Evolutionary conservation across 2,888 invertebrate species (phyloP), one percentile per base, ranked within the genome.

Genomic region (Lamproptera curius): DNA sequence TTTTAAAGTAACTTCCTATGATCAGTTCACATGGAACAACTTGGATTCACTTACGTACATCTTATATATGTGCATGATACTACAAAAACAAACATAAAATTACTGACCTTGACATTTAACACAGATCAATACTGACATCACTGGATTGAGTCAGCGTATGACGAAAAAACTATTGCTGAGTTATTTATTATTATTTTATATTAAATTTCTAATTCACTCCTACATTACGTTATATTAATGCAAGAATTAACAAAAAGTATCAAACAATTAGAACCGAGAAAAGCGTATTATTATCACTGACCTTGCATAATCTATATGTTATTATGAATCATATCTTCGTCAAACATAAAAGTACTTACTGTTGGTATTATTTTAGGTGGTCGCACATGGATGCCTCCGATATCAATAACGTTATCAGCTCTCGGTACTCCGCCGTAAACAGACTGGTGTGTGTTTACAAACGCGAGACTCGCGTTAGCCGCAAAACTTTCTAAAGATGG

Each of bases 381-480:
- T 50, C 76, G 76, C 10, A 92, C 81, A 56, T 92, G 91, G 55
- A 92, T 82, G n/a, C 92, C 93, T 26, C 91, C 92, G 39, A 92
- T 85, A 70, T 92, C 92, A 46, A 93, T 80, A 11, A 92, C 83
- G 58, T 90, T 91, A 23, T 91, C 90, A 0, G 91, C 74, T 28
- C 84, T 72, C 10, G 91, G 90, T 49, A 89, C 76, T 43, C 90
- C 88, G 10, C 91, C 91, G 57, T 89, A 89, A 16, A 92, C 67
- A 0, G 91, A 89, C 60, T 89, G 91, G 67, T 93, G 93, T 17
- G 91, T 90, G 77, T 93, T 93, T 53, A 91, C 89, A 62, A 93
- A 81, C 57, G 91, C 66, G 9, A 92, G 66, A 37, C 90, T 90
- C 0, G 90, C 88, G 46, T 91, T 89, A 6, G 79, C 78, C 1